These are phyloP conservation scores for Phymastichus coffea DNA, from an alignment of 1,140 invertebrate species.

Conservation along the genomic window DNA sequence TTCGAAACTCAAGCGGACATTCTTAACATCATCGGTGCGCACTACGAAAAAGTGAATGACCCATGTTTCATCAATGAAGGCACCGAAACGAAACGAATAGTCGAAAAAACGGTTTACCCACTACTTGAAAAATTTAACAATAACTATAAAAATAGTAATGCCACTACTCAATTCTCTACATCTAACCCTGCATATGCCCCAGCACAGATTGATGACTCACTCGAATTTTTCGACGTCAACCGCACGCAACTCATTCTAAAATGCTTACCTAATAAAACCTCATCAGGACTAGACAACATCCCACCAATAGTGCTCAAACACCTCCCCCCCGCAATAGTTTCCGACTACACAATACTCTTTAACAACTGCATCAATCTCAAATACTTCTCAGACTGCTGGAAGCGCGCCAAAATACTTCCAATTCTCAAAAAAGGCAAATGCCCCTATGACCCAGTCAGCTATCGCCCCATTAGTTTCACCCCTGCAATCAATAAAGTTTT, in stretches of 20 bases:
- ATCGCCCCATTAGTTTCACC: slow-evolving; percentile 5
- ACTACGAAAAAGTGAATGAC: too few relatives aligned
- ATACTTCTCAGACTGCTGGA: background rate
- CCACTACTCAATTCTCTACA: background rate
- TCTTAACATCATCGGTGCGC: too few relatives aligned
- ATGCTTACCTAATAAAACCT: background rate
- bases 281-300: background rate
- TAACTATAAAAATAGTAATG: background rate
- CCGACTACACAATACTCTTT: background rate
- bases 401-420: background rate
- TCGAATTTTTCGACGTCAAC: background rate
- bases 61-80: too few relatives aligned
- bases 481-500: slow-evolving; percentile 9
- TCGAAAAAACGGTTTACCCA: too few relatives aligned
- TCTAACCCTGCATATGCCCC: background rate
- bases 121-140: too few relatives aligned
- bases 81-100: too few relatives aligned
- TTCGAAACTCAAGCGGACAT: too few relatives aligned
- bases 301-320: slow-evolving; percentile 7
- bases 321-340: background rate
- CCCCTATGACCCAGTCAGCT: background rate
- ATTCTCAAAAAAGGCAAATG: too few relatives aligned
- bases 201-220: background rate
- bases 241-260: background rate
- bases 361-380: slow-evolving; percentile 1